Conservation (phyloP, 2,888 invertebrate species). For the Hipparchia sbordonii region DNA sequence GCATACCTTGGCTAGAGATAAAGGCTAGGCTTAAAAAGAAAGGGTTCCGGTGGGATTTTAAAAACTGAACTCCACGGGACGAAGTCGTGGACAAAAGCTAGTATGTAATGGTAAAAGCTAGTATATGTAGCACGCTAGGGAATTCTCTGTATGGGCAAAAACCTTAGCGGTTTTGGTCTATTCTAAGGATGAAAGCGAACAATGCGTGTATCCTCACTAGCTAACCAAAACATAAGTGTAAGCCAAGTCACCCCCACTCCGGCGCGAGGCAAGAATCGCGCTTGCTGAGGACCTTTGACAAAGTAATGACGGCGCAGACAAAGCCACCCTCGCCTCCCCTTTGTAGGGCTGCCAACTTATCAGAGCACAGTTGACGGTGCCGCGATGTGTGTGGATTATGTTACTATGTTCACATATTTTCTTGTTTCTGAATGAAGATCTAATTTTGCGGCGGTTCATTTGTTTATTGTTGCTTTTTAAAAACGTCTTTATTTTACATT, state of each 20-base stretch:
- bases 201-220: slow-evolving; percentile 38
- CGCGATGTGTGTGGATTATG: neutral
- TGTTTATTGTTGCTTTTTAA: no score
- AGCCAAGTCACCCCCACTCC: slow-evolving; percentile 42
- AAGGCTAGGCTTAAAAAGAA: no score
- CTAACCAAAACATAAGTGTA: slow-evolving; percentile 43
- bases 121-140: no score
- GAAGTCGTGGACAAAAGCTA: no score
- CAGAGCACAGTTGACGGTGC: neutral
- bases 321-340: slow-evolving; percentile 50
- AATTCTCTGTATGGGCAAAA: neutral
- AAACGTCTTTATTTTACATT: no score
- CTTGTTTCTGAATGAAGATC: neutral
- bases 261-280: slow-evolving; percentile 44
- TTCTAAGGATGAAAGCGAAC: slow-evolving; percentile 32
- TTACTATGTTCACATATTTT: slow-evolving; percentile 2
- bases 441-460: no score
- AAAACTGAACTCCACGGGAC: no score
- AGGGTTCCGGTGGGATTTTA: no score
- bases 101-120: no score
- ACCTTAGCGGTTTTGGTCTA: neutral
- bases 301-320: slow-evolving; percentile 78
- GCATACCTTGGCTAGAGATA: no score
- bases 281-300: slow-evolving; percentile 73
- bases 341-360: slow-evolving; percentile 20